A percentile compares a stretch with the other conserved stretches of the same genome.
Evolutionary conservation across 2,888 invertebrate genomes (phyloP).

Genomic region (Cheilosia variabilis): DNA sequence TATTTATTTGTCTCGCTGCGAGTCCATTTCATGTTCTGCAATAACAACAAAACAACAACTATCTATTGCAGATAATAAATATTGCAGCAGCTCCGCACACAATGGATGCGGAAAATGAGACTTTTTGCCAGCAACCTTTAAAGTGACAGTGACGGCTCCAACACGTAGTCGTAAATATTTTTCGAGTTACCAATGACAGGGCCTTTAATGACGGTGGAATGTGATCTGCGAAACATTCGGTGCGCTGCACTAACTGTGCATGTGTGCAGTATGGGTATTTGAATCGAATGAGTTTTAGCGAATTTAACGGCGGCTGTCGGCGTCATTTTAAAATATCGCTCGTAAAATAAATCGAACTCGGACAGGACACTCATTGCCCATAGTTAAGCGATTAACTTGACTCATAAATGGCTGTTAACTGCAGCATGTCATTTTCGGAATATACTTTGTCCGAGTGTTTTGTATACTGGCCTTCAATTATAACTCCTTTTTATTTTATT

Average conservation of each 20-base stretch:
- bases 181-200: constrained; percentile 57
- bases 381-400: constrained; percentile 42
- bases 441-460: background rate
- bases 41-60: background rate
- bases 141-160: constrained; percentile 58
- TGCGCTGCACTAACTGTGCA: background rate
- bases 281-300: constrained; percentile 34
- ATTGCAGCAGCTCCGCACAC: constrained; percentile 17
- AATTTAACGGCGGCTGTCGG: constrained; percentile 45
- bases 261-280: constrained; percentile 30
- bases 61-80: constrained; percentile 23
- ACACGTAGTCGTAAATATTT: constrained; percentile 62
- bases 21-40: background rate
- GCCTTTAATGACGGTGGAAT: constrained; percentile 53
- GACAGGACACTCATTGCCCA: constrained; percentile 38
- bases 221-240: constrained; percentile 31
- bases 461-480: background rate
- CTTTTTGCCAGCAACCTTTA: constrained; percentile 40
- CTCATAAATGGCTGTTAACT: constrained; percentile 48
- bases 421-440: background rate
- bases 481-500: background rate
- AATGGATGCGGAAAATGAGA: constrained; percentile 51
- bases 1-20: constrained; percentile 7
- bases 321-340: constrained; percentile 57
- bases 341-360: constrained; percentile 63